These are phyloP conservation scores for Nasua narica DNA, from an alignment of 2,797 vertebrate species.

Conservation along the genomic window DNA sequence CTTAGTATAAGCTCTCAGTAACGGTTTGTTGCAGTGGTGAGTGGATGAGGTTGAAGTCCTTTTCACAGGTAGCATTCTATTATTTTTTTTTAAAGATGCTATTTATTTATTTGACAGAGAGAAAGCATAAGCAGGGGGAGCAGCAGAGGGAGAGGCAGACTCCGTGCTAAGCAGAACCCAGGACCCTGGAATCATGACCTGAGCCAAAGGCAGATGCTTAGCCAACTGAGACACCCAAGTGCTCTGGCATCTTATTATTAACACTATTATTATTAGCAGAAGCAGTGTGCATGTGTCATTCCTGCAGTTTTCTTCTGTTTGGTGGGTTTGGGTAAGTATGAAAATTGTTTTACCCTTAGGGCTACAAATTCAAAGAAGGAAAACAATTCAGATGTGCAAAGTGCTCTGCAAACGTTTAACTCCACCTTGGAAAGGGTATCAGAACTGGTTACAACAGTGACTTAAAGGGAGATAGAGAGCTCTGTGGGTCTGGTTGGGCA, in stretches of 20 bases:
- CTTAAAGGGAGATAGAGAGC: neutral
- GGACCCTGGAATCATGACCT: neutral
- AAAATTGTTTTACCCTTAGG: neutral
- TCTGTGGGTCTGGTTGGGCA: neutral
- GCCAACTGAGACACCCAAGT: neutral
- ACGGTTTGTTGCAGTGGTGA: neutral
- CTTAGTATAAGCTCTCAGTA: neutral
- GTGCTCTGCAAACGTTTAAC: conserved; percentile 17
- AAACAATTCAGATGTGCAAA: neutral
- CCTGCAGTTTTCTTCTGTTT: neutral
- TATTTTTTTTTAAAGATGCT: neutral
- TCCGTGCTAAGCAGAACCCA: neutral
- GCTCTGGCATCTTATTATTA: neutral
- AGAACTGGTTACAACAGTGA: neutral
- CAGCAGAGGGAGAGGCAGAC: neutral
- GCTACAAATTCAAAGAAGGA: neutral
- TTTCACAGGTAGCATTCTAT: neutral
- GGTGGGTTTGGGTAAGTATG: neutral
- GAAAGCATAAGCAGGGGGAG: neutral
- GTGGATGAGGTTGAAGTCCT: neutral
- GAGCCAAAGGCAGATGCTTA: neutral
- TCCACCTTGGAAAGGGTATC: neutral
- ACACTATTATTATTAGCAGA: neutral
- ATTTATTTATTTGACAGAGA: neutral
- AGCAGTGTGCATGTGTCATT: neutral